A percentile compares a stretch with the other conserved stretches of the same genome.
phyloP scores from a whole-genome alignment of 2,113 vertebrate species.

The Mionectes macconnelli region DNA sequence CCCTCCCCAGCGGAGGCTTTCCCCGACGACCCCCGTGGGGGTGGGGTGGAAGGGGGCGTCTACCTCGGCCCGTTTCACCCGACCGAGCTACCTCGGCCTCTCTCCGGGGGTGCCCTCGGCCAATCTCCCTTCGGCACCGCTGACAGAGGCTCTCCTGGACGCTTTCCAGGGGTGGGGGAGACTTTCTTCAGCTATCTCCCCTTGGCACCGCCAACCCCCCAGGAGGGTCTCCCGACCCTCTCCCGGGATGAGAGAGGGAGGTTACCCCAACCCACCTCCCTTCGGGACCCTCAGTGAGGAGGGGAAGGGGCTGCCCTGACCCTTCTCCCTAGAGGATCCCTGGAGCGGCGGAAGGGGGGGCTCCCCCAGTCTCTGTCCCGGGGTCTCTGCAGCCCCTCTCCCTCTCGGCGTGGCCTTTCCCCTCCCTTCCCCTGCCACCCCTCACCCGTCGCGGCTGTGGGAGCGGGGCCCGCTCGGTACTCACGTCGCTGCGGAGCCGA shows the following conservation, averaged over 20 bases:
- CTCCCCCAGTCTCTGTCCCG: not conserved
- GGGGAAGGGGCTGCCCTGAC: not conserved
- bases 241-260: rapidly evolving
- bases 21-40: not conserved
- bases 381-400: not conserved
- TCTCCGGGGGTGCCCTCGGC: too few relatives aligned
- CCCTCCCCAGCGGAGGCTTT: not conserved
- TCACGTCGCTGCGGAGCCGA: conserved; percentile 26
- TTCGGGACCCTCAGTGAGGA: not conserved
- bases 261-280: not conserved
- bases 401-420: not conserved
- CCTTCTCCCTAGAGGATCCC: not conserved
- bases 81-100: too few relatives aligned
- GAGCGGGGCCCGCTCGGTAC: not conserved
- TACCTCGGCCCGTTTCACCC: not conserved
- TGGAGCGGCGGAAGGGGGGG: too few relatives aligned
- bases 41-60: rapidly evolving
- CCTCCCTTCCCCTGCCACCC: not conserved
- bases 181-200: not conserved
- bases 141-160: not conserved
- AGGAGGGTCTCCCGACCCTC: not conserved
- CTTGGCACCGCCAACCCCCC: too few relatives aligned
- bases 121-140: not conserved
- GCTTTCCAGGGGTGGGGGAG: not conserved
- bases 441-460: not conserved